phyloP scores from a whole-genome alignment of 2,113 vertebrate species.

The Camelus bactrianus region DNA sequence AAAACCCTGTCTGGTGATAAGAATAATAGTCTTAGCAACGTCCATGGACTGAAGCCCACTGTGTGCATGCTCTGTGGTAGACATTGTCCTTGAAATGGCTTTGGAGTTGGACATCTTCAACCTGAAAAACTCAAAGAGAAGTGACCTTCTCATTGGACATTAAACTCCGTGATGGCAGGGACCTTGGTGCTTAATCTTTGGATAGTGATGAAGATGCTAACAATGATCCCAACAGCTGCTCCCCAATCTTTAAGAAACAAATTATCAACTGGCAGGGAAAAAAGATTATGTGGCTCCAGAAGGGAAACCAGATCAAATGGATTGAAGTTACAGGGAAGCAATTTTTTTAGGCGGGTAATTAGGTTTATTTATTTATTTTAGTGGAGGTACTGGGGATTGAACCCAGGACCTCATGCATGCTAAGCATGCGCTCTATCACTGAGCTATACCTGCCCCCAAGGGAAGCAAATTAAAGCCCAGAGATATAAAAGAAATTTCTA shows the following conservation, averaged over 20 bases:
- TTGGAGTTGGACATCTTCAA: not conserved
- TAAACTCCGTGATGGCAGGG: not conserved
- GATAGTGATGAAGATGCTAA: not conserved
- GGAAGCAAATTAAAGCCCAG: constrained; percentile 20
- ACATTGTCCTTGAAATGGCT: not conserved
- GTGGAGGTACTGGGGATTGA: too few species aligned
- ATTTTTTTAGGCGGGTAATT: not conserved
- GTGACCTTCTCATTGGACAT: not conserved
- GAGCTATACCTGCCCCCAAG: not conserved
- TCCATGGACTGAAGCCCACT: not conserved
- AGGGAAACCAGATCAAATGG: not conserved
- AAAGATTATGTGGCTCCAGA: not conserved
- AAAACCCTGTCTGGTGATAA: not conserved
- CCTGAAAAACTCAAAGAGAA: not conserved
- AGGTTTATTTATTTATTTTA: too few species aligned
- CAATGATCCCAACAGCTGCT: not conserved
- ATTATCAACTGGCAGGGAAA: not conserved
- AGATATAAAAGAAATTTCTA: not conserved
- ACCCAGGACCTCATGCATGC: too few species aligned
- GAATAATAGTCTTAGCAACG: not conserved
- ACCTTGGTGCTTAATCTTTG: not conserved
- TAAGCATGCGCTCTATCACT: too few species aligned
- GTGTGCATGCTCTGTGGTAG: not conserved
- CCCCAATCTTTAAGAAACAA: not conserved
- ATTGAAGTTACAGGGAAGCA: not conserved